Evolutionary conservation across 2,888 invertebrate species (phyloP).

Genomic region (Tipula confusa): DNA sequence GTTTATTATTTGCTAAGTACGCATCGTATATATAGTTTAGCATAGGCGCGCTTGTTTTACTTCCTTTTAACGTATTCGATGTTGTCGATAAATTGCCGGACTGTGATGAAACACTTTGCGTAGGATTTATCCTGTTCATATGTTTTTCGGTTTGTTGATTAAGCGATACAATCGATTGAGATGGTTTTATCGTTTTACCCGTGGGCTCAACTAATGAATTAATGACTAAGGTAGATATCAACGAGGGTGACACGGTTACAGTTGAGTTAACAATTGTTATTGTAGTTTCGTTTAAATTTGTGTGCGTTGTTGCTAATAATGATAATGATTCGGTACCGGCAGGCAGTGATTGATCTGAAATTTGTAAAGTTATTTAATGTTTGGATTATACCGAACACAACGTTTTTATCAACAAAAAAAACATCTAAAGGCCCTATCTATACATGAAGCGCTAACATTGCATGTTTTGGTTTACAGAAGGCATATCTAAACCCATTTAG

Average conservation of each 20-base stretch:
- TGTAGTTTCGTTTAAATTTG: neutral
- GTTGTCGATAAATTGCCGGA: neutral
- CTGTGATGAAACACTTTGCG: constrained; percentile 26
- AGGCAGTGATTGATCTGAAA: neutral
- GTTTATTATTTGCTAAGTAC: constrained; percentile 64
- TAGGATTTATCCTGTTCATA: constrained; percentile 16
- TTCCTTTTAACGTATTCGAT: constrained; percentile 44
- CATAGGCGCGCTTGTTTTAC: constrained; percentile 65
- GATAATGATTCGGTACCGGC: neutral
- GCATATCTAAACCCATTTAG: neutral
- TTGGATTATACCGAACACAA: neutral
- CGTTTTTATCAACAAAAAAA: neutral
- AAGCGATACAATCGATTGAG: neutral
- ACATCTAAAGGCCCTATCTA: neutral
- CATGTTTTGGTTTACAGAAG: neutral
- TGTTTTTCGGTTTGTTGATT: constrained; percentile 25
- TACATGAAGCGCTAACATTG: neutral
- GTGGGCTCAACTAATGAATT: neutral
- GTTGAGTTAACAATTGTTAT: neutral
- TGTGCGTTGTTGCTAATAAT: neutral
- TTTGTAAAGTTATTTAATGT: neutral
- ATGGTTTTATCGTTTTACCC: neutral
- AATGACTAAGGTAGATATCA: neutral
- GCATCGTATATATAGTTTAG: constrained; percentile 69
- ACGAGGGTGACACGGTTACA: neutral